Percentiles rank a stretch among this genome's conserved stretches.
Conservation (phyloP, 1,140 invertebrate species). For the Lordiphosa stackelbergi region DNA sequence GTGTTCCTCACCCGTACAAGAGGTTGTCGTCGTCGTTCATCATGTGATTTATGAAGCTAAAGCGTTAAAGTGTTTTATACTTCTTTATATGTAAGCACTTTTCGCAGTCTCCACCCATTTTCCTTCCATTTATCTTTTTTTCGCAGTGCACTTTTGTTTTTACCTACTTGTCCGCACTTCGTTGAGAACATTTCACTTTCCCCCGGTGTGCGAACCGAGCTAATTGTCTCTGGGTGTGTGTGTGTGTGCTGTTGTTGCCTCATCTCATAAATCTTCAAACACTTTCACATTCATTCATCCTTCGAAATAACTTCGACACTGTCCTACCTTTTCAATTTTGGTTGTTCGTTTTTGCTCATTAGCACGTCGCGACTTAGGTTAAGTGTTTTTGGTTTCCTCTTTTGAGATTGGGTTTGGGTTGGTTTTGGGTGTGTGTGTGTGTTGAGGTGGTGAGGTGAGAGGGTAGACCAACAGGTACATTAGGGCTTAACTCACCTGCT, state of each 20-base stretch:
- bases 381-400: conserved; percentile 44
- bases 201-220: conserved; percentile 34
- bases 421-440: too few relatives aligned
- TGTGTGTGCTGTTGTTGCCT: conserved; percentile 41
- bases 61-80: conserved; percentile 70
- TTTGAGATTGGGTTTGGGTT: conserved; percentile 2
- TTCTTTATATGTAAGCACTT: conserved; percentile 18
- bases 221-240: conserved; percentile 44
- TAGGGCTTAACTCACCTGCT: conserved; percentile 28
- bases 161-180: conserved; percentile 63
- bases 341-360: conserved; percentile 40
- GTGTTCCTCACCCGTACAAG: conserved; percentile 41
- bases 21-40: conserved; percentile 50
- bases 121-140: conserved; percentile 43
- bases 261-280: conserved; percentile 71
- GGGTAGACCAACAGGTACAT: conserved; percentile 35
- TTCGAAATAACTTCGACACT: conserved; percentile 3
- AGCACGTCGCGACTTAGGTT: conserved; percentile 64
- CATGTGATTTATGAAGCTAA: conserved; percentile 62
- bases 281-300: conserved; percentile 57
- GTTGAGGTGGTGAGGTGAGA: conserved; percentile 5
- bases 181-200: conserved; percentile 73
- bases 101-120: conserved; percentile 12
- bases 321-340: conserved; percentile 6
- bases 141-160: conserved; percentile 18